phyloP scores from a whole-genome alignment of 2,888 invertebrate genomes.

The Aleiodes leptofemur region DNA sequence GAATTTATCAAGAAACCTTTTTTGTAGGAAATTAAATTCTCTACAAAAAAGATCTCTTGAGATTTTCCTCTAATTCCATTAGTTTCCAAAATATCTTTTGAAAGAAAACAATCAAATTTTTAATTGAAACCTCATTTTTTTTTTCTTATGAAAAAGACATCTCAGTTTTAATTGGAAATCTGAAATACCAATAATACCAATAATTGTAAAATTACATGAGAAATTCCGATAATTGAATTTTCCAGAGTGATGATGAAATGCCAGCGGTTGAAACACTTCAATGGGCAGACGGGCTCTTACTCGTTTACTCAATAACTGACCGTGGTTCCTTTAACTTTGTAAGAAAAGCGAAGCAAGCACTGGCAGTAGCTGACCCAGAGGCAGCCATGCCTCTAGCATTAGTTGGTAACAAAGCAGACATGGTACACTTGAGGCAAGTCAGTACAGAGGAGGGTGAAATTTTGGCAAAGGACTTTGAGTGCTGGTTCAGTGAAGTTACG shows the following conservation, averaged over 20 bases:
- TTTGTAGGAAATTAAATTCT: too few species aligned
- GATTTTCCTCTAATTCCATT: too few species aligned
- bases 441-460: constrained; percentile 92
- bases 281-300: constrained; percentile 93
- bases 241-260: constrained; percentile 83
- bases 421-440: constrained; percentile 93
- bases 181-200: not conserved
- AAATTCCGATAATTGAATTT: not conserved
- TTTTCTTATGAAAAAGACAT: too few species aligned
- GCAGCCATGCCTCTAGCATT: constrained; percentile 87
- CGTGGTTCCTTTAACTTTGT: constrained; percentile 90
- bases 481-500: constrained; percentile 90
- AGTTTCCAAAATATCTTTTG: too few species aligned
- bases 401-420: constrained; percentile 93
- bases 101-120: too few species aligned
- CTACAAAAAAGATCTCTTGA: too few species aligned
- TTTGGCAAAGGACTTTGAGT: constrained; percentile 91
- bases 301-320: constrained; percentile 95
- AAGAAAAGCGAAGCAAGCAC: constrained; percentile 81
- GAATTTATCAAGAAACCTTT: too few species aligned
- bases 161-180: not conserved
- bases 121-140: too few species aligned
- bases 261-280: constrained; percentile 85
- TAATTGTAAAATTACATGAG: not conserved
- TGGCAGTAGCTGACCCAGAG: constrained; percentile 78